Conservation (phyloP, 2,797 vertebrate species). For the Eurystomus glaucurus region DNA sequence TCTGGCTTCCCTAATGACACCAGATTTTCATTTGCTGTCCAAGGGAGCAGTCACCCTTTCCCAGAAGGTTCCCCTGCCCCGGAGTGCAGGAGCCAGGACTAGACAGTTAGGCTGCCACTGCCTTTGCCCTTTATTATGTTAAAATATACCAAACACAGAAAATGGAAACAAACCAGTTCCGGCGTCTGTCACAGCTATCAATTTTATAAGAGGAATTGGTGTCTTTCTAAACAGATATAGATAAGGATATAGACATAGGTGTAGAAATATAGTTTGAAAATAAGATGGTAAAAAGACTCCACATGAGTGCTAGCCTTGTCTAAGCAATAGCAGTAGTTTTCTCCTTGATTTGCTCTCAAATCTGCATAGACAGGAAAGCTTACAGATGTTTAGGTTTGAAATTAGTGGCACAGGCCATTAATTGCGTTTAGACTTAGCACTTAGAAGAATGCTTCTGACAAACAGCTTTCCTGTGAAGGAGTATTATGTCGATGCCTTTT, state of each 20-base stretch:
- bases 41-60: not conserved
- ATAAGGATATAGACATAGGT: not conserved
- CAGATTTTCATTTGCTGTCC: not conserved
- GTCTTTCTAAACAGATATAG: not conserved
- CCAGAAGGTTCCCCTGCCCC: not conserved
- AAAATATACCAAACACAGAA: not conserved
- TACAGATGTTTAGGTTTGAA: not conserved
- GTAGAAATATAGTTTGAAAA: not conserved
- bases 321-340: not conserved
- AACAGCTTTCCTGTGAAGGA: not conserved
- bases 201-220: not conserved
- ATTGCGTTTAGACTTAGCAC: not conserved
- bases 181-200: not conserved
- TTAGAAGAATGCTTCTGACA: not conserved
- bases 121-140: not conserved
- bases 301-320: not conserved
- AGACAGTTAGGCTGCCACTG: not conserved
- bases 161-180: not conserved
- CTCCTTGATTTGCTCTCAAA: not conserved
- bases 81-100: not conserved
- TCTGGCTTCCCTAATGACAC: not conserved
- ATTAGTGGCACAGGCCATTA: not conserved
- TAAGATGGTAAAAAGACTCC: not conserved
- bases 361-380: not conserved
- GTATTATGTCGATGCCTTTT: not conserved